A percentile compares a stretch with the other conserved stretches of the same genome.
phyloP scores from a whole-genome alignment of 2,888 invertebrate species.

The Parelbella ahira region DNA sequence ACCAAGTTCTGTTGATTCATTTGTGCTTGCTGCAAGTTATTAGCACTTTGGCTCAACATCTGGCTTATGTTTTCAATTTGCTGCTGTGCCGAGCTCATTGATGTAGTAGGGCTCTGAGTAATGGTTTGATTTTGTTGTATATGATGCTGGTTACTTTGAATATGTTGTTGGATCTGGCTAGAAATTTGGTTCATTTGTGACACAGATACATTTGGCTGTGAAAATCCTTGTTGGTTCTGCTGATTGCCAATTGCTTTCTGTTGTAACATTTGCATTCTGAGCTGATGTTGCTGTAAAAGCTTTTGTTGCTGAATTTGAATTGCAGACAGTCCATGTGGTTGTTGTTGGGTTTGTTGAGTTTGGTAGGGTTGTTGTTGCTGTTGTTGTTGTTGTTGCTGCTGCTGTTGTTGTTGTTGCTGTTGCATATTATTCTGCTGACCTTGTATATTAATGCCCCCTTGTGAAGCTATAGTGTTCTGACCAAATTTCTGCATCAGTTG shows the following conservation, averaged over 20 bases:
- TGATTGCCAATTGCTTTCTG: constrained; percentile 35
- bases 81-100: constrained; percentile 82
- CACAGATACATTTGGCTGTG: constrained; percentile 64
- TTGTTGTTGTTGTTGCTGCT: constrained; percentile 37
- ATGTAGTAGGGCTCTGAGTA: constrained; percentile 54
- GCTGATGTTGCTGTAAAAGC: constrained; percentile 79
- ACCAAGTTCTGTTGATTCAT: constrained; percentile 66
- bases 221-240: constrained; percentile 50
- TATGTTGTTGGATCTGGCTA: constrained; percentile 66
- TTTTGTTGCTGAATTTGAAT: constrained; percentile 78
- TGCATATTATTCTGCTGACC: constrained; percentile 56
- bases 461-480: constrained; percentile 59
- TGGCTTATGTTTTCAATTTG: constrained; percentile 83
- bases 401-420: constrained; percentile 34
- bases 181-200: constrained; percentile 64
- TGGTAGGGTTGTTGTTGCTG: constrained; percentile 39
- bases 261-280: constrained; percentile 75
- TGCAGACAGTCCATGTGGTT: constrained; percentile 68
- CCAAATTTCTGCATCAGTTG: constrained; percentile 66
- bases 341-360: constrained; percentile 51
- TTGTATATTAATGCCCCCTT: constrained; percentile 54
- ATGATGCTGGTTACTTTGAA: constrained; percentile 62
- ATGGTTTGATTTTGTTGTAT: constrained; percentile 61
- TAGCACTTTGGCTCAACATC: constrained; percentile 74
- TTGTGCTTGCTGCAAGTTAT: constrained; percentile 69